phyloP scores from a whole-genome alignment of 2,113 vertebrate species.

The Pyxicephalus adspersus region DNA sequence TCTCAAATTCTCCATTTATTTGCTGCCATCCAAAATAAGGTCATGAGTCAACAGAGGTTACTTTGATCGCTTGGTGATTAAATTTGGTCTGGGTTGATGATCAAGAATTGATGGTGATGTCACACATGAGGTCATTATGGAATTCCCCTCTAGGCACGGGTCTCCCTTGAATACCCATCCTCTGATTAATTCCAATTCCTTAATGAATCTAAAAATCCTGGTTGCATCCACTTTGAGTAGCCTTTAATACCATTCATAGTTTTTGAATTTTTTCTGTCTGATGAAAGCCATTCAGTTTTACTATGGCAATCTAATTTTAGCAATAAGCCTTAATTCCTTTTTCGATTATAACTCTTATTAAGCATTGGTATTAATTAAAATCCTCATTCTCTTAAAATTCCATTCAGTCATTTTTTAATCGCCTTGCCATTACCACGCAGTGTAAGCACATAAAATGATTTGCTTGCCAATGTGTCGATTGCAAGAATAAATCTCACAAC shows the following conservation, averaged over 20 bases:
- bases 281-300: neutral
- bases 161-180: neutral
- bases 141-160: conserved; percentile 1
- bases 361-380: neutral
- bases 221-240: neutral
- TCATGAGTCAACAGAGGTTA: neutral
- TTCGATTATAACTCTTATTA: neutral
- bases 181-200: neutral
- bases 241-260: no score
- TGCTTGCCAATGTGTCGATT: neutral
- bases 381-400: neutral
- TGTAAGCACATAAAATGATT: neutral
- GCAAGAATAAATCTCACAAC: neutral
- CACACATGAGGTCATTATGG: conserved; percentile 14
- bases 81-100: neutral
- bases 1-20: neutral
- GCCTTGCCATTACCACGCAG: neutral
- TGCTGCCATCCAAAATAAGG: neutral
- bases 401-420: neutral
- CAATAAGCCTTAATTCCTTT: neutral
- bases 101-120: neutral
- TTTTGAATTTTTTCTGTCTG: no score
- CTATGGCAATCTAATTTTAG: neutral
- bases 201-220: neutral
- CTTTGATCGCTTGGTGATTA: neutral